Evolutionary conservation across 2,113 vertebrate genomes (phyloP), one percentile per base, ranked within the genome.

Genomic region (Mionectes macconnelli): DNA sequence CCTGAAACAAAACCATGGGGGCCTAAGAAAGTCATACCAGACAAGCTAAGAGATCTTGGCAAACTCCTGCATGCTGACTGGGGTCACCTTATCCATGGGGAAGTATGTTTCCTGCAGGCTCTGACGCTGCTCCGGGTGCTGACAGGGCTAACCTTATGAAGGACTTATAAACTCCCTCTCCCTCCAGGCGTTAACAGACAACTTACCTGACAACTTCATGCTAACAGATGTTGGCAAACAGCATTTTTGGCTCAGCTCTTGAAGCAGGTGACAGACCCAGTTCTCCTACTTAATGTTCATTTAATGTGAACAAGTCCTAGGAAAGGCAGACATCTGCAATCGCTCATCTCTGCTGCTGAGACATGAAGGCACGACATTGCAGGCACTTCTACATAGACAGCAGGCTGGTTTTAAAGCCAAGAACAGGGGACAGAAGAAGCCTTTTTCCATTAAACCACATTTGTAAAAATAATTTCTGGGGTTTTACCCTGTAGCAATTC

Each of bases 11-110:
- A 83, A 39, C 8, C 8, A 4, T 1, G 9, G n/a, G 33, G 18
- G 28, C 64, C 39, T 57, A 42, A 16, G 37, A 55, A 44, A 47
- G 7, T 57, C 64, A 56, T 23, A 33, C 14, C 56, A 75, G 70
- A 15, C 33, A 44, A 63, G 52, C 12, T 7, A 10, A n/a, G 42
- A 80, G n/a, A 53, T 45, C 44, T 68, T 12, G 1, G 31, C 4
- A 2, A 8, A 11, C 7, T 68, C 59, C 40, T 2, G 0, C 12
- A 1, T 21, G 24, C 2, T 0, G 3, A 10, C 44, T 8, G 63
- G 67, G 27, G 23, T 69, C 79, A 17, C 35, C 73, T 24, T 8
- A 7, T 22, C 55, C 33, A 31, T 4, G 5, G 57, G 22, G 17
- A 68, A 73, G 9, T 0, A 12, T 9, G 27, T 30, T 68, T 68